Evolutionary conservation across 2,797 vertebrate genomes (phyloP).

Genomic region (Gadopsis marmoratus): DNA sequence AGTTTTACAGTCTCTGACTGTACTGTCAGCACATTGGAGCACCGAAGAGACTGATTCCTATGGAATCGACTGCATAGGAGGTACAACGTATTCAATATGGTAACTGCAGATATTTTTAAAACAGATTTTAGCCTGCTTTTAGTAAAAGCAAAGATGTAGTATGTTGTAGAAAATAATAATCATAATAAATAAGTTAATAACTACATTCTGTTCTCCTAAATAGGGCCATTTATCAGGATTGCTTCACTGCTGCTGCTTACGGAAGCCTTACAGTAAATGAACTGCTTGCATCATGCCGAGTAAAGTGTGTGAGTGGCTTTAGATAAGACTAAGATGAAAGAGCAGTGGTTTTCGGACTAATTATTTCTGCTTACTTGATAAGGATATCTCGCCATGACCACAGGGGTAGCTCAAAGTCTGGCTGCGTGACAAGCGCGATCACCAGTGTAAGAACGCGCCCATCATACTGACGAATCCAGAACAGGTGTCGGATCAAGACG

Average conservation of each 20-base stretch:
- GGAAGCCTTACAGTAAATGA: constrained; percentile 48
- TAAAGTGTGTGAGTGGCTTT: constrained; percentile 52
- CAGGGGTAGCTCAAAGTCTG: constrained; percentile 44
- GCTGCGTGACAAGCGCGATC: constrained; percentile 34
- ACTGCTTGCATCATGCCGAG: constrained; percentile 58
- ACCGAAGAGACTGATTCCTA: background rate
- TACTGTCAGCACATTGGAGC: constrained; percentile 15
- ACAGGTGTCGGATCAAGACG: constrained; percentile 31
- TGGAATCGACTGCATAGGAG: background rate
- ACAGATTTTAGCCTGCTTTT: background rate
- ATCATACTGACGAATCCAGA: constrained; percentile 19
- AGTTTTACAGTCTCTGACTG: constrained; percentile 58
- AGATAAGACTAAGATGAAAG: constrained; percentile 63
- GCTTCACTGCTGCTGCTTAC: constrained; percentile 25
- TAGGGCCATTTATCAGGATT: constrained; percentile 31
- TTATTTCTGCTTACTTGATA: constrained; percentile 69
- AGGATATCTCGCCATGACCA: constrained; percentile 61
- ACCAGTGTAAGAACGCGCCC: constrained; percentile 15
- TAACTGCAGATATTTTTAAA: background rate
- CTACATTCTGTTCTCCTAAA: constrained; percentile 6
- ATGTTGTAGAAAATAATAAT: background rate
- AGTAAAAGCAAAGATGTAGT: background rate
- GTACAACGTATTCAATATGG: background rate
- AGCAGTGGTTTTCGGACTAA: constrained; percentile 61
- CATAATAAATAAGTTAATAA: constrained; percentile 1